Base-by-base conservation (phyloP, 2,797 vertebrate genomes). In the Triplophysa bombifrons region DNA sequence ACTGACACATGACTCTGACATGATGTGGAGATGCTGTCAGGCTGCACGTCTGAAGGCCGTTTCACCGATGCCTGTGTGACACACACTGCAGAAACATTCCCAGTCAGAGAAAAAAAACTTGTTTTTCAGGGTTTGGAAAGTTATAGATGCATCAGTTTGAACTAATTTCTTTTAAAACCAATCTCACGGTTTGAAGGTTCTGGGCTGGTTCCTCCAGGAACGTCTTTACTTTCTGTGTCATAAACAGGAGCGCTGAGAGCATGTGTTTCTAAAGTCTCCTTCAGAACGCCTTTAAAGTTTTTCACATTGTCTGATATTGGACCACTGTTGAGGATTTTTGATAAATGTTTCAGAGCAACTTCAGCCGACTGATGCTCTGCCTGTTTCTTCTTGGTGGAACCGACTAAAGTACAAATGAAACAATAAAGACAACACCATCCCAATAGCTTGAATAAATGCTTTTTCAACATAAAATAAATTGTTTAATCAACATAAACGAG, bases 281-380 rank as follows among this genome's bases (percentile, higher is more conserved):
- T 86, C 9, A 90, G 83, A 38, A 38, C 25, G 8, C 83, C 81
- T 61, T 83, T 84, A 61, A 82, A 87, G 76, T 90, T 88, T 30
- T 76, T 80, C 38, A 34, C 76, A 22, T 51, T 3, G 3, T 65
- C 69, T 4, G 17, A 41, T 25, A 16, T 6, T 44, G 65, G 30
- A 14, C 22, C 74, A n/a, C 22, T 64, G 14, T 72, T 74, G 6
- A 89, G 71, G 68, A 90, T 34, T 25, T 41, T 66, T 34, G 82
- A 65, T 64, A 90, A 73, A 30, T 72, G 27, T n/a, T 78, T 30
- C 17, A 90, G 72, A 41, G 86, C 88, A 12, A 74, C 60, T 79
- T 85, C 84, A 72, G 89, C 89, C 55, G 84, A 88, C 73, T 85
- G 84, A 0, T 89, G 86, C 44, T 89, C 80, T n/a, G 88, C 87